phyloP scores from a whole-genome alignment of 2,888 invertebrate species.

The Anthoptus insignis region DNA sequence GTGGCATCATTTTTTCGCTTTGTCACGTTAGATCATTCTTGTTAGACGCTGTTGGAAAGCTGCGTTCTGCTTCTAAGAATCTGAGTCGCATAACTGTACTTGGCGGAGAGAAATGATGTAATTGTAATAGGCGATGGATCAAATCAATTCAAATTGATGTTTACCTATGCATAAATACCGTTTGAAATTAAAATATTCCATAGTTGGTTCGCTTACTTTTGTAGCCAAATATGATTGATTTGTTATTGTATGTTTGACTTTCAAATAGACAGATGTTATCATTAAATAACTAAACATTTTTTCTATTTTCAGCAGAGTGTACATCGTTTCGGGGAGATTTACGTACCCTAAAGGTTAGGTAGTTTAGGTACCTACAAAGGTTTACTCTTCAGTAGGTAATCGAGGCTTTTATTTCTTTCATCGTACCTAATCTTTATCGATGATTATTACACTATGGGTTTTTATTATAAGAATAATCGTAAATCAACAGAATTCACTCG shows the following conservation, averaged over 20 bases:
- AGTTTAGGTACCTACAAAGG: no score
- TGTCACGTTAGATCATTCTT: constrained; percentile 87
- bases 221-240: background rate
- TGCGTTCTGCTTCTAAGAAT: constrained; percentile 73
- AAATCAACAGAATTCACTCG: no score
- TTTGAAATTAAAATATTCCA: constrained; percentile 5
- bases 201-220: background rate
- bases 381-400: no score
- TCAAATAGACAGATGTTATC: no score
- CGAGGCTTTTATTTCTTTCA: no score
- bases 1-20: constrained; percentile 85
- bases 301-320: no score
- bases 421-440: no score
- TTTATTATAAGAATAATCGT: no score
- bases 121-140: constrained; percentile 62
- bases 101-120: constrained; percentile 73
- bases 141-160: constrained; percentile 44
- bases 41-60: constrained; percentile 82
- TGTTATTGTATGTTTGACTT: background rate
- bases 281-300: no score
- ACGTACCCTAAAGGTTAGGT: no score
- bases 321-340: no score
- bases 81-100: constrained; percentile 80
- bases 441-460: no score
- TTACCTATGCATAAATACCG: constrained; percentile 7